Conservation (phyloP, 2,888 invertebrate genomes). For the Chloroclysta siterata region DNA sequence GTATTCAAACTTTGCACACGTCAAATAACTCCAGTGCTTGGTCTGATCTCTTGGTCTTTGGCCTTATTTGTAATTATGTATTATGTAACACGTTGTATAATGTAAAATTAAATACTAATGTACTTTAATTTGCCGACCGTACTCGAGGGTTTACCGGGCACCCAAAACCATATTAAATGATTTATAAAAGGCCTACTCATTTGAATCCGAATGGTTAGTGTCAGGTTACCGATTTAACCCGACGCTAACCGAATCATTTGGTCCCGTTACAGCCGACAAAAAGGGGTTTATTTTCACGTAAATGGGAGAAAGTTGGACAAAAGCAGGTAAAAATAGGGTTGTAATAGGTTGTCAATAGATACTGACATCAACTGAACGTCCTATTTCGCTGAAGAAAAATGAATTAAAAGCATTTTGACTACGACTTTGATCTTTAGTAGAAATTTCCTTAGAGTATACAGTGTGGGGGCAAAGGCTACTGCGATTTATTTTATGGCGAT, state of each 20-base stretch:
- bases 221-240: conserved; percentile 59
- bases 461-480: too few species aligned
- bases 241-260: conserved; percentile 36
- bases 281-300: conserved; percentile 44
- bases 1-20: too few species aligned
- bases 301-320: conserved; percentile 37
- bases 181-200: conserved; percentile 78
- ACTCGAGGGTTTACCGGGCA: conserved; percentile 62
- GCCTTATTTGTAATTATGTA: too few species aligned
- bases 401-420: background rate
- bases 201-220: conserved; percentile 77
- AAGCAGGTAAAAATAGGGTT: conserved; percentile 10
- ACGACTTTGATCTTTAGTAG: background rate
- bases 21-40: too few species aligned
- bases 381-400: conserved; percentile 3
- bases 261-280: conserved; percentile 41
- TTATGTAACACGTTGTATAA: too few species aligned
- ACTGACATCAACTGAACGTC: background rate
- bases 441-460: too few species aligned
- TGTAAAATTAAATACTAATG: background rate
- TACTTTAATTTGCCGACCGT: conserved; percentile 45
- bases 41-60: too few species aligned
- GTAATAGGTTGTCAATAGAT: conserved; percentile 15
- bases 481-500: too few species aligned
- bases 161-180: conserved; percentile 70